A percentile compares a stretch with the other conserved stretches of the same genome.
These are phyloP conservation scores for Wasmannia auropunctata DNA, from an alignment of 1,140 invertebrate genomes.

Conservation along the genomic window DNA sequence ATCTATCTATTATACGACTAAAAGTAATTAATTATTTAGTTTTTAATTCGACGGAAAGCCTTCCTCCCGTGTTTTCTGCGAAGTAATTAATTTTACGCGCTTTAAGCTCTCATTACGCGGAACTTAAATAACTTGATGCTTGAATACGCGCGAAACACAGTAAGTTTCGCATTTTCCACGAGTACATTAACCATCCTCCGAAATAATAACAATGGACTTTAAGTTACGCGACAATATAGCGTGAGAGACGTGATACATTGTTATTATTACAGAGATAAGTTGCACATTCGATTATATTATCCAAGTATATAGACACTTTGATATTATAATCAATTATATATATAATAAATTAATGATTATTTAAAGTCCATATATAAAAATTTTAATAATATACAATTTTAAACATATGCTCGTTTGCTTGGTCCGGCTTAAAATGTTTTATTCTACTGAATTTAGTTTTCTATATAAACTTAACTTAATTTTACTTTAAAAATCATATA, in stretches of 20 bases:
- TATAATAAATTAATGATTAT: neutral
- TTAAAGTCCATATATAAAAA: too few relatives aligned
- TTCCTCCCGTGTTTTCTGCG: neutral
- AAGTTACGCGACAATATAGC: neutral
- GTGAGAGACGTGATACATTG: neutral
- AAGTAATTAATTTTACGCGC: conserved; percentile 23
- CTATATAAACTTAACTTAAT: neutral
- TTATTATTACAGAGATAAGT: neutral
- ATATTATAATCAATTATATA: neutral
- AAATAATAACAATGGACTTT: neutral
- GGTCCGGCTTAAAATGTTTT: neutral
- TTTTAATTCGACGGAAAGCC: conserved; percentile 16
- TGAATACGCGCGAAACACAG: neutral
- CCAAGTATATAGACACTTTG: too few relatives aligned
- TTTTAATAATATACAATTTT: neutral
- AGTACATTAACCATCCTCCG: neutral
- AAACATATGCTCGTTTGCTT: neutral
- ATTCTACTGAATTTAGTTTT: neutral
- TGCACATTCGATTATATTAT: neutral
- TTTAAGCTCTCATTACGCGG: conserved; percentile 22
- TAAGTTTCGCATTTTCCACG: neutral
- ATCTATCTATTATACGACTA: neutral
- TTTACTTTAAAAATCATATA: neutral
- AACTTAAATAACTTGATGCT: conserved; percentile 26
- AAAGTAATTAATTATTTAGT: conserved; percentile 12